Evolutionary conservation across 2,113 vertebrate genomes (phyloP), one percentile per base, ranked within the genome.

Genomic region (Paramisgurnus dabryanus): DNA sequence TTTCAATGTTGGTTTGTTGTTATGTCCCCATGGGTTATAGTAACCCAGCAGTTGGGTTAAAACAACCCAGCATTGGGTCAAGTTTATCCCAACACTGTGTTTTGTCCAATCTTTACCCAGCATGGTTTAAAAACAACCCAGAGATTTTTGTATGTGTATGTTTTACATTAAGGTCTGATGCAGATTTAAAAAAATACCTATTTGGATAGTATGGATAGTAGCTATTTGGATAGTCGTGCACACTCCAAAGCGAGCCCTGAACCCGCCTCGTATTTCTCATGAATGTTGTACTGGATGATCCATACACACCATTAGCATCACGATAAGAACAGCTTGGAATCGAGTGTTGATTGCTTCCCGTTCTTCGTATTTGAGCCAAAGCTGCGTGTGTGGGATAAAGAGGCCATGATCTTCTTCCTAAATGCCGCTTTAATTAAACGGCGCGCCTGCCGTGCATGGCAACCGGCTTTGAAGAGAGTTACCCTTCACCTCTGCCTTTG

Each of bases 371-470:
- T 76, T 61, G 40, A 83, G 66, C 57, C 47, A 49, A 57, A 39
- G 65, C 72, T 53, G 58, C 69, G 76, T 22, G 77, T 63, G 67
- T 70, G 77, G 55, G 67, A 79, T 61, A 50, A 57, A 78, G 64
- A 78, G 55, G 49, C 41, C 50, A n/a, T n/a, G 40, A 64, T 73
- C 34, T 78, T 49, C 84, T 70, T 72, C 80, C 83, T 79, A 80
- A 80, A 78, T 87, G n/a, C 41, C 18, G n/a, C 67, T 87, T 84
- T 80, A 84, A 90, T 87, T 89, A 81, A 88, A 85, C 80, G 75
- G 58, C 67, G 13, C 82, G 69, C 60, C 68, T 50, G 39, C 22
- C 69, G 69, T 80, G 17, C 41, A 43, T 17, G 61, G 7, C 70
- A 70, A 50, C 67, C 71, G 76, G 80, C 83, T 85, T 86, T 89